phyloP scores from a whole-genome alignment of 2,113 vertebrate species.

The Phylloscopus trochiloides region DNA sequence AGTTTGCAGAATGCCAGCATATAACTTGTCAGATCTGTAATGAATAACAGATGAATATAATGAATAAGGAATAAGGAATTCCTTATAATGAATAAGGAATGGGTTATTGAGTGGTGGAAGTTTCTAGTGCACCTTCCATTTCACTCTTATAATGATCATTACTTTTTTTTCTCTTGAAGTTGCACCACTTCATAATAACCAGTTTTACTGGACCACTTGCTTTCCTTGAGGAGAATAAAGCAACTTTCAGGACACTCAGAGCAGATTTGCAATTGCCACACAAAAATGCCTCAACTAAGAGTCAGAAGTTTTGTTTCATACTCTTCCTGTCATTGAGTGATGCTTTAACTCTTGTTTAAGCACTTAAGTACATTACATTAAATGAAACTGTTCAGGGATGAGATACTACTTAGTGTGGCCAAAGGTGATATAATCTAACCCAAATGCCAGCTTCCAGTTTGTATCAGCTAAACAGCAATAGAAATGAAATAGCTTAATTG shows the following conservation, averaged over 20 bases:
- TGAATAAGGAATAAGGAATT: too few relatives aligned
- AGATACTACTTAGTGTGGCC: background rate
- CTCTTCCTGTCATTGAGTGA: background rate
- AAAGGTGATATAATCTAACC: background rate
- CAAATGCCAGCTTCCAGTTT: background rate
- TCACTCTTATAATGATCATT: background rate
- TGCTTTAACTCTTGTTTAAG: background rate
- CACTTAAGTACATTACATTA: background rate
- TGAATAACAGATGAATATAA: background rate
- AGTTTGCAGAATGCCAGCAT: background rate
- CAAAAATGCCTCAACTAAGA: background rate
- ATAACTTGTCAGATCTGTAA: background rate
- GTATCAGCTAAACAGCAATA: background rate
- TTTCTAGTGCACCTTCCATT: background rate
- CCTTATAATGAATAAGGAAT: background rate
- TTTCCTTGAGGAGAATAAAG: background rate
- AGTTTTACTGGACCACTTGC: background rate
- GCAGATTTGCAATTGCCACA: background rate
- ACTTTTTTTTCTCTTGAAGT: background rate
- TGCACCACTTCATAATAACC: background rate
- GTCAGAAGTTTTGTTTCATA: background rate
- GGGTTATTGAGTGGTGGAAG: background rate
- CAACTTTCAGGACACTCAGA: background rate
- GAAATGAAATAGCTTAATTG: background rate
- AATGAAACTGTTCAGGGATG: background rate